Conservation (phyloP, 2,888 invertebrate genomes). For the Polymixis flavicincta region DNA sequence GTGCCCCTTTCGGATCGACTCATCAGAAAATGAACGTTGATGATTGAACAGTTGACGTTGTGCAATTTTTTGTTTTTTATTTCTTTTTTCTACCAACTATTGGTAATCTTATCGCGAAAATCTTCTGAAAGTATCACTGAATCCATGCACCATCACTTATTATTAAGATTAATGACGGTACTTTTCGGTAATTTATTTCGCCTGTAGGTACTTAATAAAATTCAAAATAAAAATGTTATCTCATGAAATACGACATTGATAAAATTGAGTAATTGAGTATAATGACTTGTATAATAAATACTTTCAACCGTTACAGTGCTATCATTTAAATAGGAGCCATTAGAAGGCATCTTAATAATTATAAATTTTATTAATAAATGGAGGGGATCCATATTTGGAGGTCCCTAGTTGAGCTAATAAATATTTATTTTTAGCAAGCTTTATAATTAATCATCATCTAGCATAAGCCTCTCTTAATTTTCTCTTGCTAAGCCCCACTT, state of each 20-base stretch:
- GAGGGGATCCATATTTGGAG: too few species aligned
- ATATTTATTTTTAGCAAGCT: too few species aligned
- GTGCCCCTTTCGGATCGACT: too few species aligned
- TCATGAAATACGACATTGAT: constrained; percentile 1
- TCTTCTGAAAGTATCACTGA: not conserved
- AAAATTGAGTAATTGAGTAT: not conserved
- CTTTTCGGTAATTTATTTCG: not conserved
- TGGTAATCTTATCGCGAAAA: too few species aligned
- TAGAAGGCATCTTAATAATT: too few species aligned
- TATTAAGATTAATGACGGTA: not conserved
- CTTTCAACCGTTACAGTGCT: constrained; percentile 2
- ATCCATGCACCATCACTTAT: not conserved
- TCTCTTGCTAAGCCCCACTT: too few species aligned
- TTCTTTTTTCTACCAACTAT: too few species aligned
- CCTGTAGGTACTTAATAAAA: not conserved
- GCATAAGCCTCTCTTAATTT: not conserved
- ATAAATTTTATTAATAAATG: too few species aligned
- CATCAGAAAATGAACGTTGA: too few species aligned
- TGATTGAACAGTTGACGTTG: too few species aligned
- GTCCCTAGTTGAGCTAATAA: too few species aligned
- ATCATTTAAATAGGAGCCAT: constrained; percentile 1
- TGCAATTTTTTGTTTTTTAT: too few species aligned
- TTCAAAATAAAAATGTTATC: not conserved
- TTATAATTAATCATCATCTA: not conserved
- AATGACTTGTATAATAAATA: not conserved